phyloP scores from a whole-genome alignment of 2,888 invertebrate genomes.

The Tuta absoluta region DNA sequence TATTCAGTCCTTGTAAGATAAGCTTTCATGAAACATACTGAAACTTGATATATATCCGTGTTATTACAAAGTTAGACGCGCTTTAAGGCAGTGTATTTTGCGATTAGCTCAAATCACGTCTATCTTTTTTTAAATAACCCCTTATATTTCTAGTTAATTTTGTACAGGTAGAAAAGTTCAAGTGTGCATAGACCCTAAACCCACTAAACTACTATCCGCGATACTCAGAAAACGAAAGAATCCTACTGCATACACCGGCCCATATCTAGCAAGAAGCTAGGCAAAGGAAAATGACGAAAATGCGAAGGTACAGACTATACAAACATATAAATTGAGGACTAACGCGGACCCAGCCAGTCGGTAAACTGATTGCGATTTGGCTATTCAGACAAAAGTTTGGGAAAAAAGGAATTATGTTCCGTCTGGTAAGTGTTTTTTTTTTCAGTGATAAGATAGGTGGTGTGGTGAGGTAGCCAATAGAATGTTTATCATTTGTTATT shows the following conservation, averaged over 20 bases:
- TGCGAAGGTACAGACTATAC: constrained; percentile 21
- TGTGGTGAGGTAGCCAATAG: not conserved
- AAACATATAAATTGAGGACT: constrained; percentile 47
- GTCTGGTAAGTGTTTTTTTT: constrained; percentile 50
- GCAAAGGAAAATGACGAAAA: constrained; percentile 43
- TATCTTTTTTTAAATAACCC: no score
- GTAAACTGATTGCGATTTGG: constrained; percentile 33
- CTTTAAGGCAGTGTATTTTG: no score
- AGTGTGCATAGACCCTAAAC: not conserved
- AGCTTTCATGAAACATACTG: no score
- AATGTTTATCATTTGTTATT: not conserved
- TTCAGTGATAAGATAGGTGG: not conserved
- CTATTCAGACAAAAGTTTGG: constrained; percentile 38
- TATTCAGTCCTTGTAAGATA: no score
- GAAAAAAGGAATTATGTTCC: constrained; percentile 48
- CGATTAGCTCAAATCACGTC: no score
- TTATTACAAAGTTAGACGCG: no score
- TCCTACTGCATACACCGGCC: constrained; percentile 41
- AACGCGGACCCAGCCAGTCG: constrained; percentile 18
- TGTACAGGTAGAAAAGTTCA: no score
- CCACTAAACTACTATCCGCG: constrained; percentile 6
- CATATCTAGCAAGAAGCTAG: constrained; percentile 32
- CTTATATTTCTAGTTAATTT: not conserved
- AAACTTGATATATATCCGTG: no score
- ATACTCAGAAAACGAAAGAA: constrained; percentile 25